Evolutionary conservation across 2,888 invertebrate species (phyloP).

Genomic region (Pollenia griseotomentosa): DNA sequence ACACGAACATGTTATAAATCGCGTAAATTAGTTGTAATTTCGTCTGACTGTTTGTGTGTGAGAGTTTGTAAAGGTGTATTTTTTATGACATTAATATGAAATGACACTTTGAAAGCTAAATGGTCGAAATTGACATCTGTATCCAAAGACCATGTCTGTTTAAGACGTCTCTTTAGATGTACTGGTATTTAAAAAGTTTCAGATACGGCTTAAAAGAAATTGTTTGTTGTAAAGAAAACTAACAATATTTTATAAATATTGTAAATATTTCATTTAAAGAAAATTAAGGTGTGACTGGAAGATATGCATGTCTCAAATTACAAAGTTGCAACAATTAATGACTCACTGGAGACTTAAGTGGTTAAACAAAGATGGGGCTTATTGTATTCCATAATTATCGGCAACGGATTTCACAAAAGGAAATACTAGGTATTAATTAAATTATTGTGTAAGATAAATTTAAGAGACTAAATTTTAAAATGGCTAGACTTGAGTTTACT

Average conservation of each 20-base stretch:
- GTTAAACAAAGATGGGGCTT: background rate
- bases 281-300: conserved; percentile 34
- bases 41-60: background rate
- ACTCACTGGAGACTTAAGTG: background rate
- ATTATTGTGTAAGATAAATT: no score
- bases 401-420: background rate
- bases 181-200: background rate
- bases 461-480: no score
- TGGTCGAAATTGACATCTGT: conserved; percentile 34
- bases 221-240: conserved; percentile 3
- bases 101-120: conserved; percentile 53
- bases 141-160: background rate
- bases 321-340: conserved; percentile 23
- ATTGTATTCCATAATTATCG: background rate
- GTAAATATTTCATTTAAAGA: conserved; percentile 22
- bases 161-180: background rate
- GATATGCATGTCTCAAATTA: conserved; percentile 1
- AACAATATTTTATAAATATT: background rate
- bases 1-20: conserved; percentile 67
- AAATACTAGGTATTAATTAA: no score
- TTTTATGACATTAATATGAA: conserved; percentile 47
- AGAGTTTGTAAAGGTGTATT: background rate
- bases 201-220: background rate
- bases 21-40: conserved; percentile 58
- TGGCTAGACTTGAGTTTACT: no score